Conservation (phyloP, 2,888 invertebrate genomes). For the Sarcophaga variegata region DNA sequence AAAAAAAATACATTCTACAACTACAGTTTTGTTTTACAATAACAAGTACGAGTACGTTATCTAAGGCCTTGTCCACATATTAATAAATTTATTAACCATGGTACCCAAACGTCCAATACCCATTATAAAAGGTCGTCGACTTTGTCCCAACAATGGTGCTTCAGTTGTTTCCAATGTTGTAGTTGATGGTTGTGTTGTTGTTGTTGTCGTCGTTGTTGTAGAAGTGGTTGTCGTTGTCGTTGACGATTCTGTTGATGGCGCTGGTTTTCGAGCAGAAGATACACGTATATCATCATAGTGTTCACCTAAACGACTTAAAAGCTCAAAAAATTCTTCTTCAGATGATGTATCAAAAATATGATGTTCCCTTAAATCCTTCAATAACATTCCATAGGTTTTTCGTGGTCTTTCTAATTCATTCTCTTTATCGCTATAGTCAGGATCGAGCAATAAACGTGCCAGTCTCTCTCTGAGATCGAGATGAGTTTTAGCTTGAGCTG, state of each 20-base stretch:
- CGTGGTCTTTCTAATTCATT: constrained; percentile 58
- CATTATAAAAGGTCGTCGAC: not conserved
- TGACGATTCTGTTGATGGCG: not conserved
- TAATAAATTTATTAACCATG: constrained; percentile 25
- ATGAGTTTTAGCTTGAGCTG: constrained; percentile 8
- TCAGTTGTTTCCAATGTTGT: not conserved
- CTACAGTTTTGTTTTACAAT: too few species aligned
- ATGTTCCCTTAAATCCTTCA: constrained; percentile 14
- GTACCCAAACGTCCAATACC: constrained; percentile 22
- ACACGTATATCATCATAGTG: not conserved
- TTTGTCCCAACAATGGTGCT: not conserved
- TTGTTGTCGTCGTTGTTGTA: not conserved
- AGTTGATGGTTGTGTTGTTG: not conserved
- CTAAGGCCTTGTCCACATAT: constrained; percentile 23
- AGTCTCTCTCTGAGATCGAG: constrained; percentile 50
- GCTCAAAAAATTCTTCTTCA: constrained; percentile 8
- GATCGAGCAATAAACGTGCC: constrained; percentile 52
- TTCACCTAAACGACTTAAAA: constrained; percentile 1
- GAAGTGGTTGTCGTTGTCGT: not conserved
- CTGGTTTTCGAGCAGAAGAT: not conserved
- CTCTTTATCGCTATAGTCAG: constrained; percentile 54
- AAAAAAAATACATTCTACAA: too few species aligned
- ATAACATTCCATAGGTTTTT: constrained; percentile 45
- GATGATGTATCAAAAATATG: constrained; percentile 6
- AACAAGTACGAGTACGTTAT: too few species aligned